Conservation (phyloP, 2,888 invertebrate genomes). For the Mythimna impura region DNA sequence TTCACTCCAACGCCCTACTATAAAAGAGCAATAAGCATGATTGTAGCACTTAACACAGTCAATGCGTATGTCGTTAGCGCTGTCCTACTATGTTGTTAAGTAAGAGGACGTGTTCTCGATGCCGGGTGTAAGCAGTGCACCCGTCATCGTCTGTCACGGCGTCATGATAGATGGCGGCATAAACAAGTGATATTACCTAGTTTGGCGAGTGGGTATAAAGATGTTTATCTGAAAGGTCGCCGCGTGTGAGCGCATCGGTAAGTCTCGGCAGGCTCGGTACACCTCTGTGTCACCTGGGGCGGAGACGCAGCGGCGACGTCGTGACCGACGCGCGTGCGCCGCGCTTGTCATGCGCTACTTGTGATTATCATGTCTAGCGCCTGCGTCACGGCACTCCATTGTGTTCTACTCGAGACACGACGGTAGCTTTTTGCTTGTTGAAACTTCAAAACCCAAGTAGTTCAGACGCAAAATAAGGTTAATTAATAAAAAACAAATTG, state of each 20-base stretch:
- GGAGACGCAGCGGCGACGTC: conserved; percentile 71
- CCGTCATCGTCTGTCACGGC: conserved; percentile 76
- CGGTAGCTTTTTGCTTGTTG: conserved; percentile 67
- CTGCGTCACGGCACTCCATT: conserved; percentile 77
- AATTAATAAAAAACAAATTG: conserved; percentile 70
- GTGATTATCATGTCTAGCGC: conserved; percentile 85
- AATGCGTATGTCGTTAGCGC: conserved; percentile 78
- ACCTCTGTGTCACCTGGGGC: conserved; percentile 77
- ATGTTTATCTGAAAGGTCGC: conserved; percentile 76
- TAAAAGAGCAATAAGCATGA: conserved; percentile 66
- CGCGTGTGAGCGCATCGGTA: conserved; percentile 51
- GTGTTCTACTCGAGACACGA: conserved; percentile 63
- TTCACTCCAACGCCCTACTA: conserved; percentile 52
- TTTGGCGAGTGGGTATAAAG: conserved; percentile 75
- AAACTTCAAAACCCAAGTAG: conserved; percentile 68
- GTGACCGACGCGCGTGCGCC: conserved; percentile 86
- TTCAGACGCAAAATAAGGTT: conserved; percentile 69
- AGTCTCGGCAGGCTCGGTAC: conserved; percentile 62
- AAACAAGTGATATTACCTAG: conserved; percentile 79
- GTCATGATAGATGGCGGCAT: conserved; percentile 80
- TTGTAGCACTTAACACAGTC: conserved; percentile 72
- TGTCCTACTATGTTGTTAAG: conserved; percentile 75
- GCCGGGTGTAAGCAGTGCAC: conserved; percentile 72
- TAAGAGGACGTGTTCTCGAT: conserved; percentile 75
- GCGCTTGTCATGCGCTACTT: conserved; percentile 86